These are phyloP conservation scores for Sinodicranocentrus sp. DNA, from an alignment of 2,888 invertebrate genomes.

Conservation along the genomic window DNA sequence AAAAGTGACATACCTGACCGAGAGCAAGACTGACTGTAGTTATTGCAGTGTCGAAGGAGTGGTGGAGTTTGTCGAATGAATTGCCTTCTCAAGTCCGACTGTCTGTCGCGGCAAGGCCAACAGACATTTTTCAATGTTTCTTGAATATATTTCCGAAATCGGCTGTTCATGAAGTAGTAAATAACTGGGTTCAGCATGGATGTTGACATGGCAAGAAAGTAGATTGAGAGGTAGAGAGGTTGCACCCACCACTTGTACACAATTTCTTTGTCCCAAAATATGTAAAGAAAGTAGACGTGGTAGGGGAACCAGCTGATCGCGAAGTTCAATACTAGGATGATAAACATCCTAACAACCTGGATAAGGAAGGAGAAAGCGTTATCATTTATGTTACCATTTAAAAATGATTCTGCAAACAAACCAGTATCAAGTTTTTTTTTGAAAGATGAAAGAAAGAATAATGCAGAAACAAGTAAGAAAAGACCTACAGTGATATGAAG, in stretches of 20 bases:
- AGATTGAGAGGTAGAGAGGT: slow-evolving; percentile 91
- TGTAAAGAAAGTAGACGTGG: slow-evolving; percentile 91
- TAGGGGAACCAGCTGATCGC: slow-evolving; percentile 93
- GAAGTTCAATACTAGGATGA: slow-evolving; percentile 90
- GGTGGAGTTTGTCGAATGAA: slow-evolving; percentile 79
- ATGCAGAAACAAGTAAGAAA: too few relatives aligned
- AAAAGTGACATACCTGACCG: slow-evolving; percentile 78
- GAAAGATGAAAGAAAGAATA: too few relatives aligned
- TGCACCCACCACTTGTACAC: slow-evolving; percentile 86
- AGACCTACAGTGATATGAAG: too few relatives aligned
- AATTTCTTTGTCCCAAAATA: slow-evolving; percentile 85
- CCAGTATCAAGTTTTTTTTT: too few relatives aligned
- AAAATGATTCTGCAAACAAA: too few relatives aligned
- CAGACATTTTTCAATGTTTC: slow-evolving; percentile 65
- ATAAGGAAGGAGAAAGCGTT: too few relatives aligned
- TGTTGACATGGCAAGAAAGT: slow-evolving; percentile 95
- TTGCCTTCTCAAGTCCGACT: slow-evolving; percentile 28
- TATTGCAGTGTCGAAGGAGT: slow-evolving; percentile 78
- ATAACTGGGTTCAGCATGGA: slow-evolving; percentile 95
- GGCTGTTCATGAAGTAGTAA: slow-evolving; percentile 95
- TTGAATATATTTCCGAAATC: slow-evolving; percentile 77
- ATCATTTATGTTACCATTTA: too few relatives aligned
- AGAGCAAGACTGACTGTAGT: slow-evolving; percentile 81
- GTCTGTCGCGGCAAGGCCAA: slow-evolving; percentile 46
- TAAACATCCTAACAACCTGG: slow-evolving; percentile 94